A percentile compares a stretch with the other conserved stretches of the same genome.
Conservation (phyloP, 2,888 invertebrate genomes). For the Drosophila kanekoi region DNA sequence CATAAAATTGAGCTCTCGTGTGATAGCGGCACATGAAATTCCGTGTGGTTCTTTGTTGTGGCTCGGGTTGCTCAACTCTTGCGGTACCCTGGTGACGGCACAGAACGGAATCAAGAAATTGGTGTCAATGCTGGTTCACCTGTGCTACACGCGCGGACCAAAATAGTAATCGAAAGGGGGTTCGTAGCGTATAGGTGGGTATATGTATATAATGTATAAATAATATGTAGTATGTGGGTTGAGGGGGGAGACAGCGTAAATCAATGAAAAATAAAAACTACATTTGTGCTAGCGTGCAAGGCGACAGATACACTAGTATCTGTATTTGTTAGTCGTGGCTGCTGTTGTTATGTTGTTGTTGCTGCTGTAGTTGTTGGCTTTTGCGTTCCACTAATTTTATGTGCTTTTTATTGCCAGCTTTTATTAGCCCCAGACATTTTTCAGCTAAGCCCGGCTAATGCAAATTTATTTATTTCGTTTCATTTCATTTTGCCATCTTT, state of each 20-base stretch:
- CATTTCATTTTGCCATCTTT: slow-evolving; percentile 37
- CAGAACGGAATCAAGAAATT: slow-evolving; percentile 22
- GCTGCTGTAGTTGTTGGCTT: not conserved
- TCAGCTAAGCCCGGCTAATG: slow-evolving; percentile 74
- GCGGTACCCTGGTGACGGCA: slow-evolving; percentile 8
- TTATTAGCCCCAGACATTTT: slow-evolving; percentile 77
- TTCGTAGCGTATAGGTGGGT: not conserved
- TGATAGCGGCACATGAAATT: slow-evolving; percentile 8
- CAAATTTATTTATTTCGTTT: slow-evolving; percentile 75
- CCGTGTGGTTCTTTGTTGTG: slow-evolving; percentile 17
- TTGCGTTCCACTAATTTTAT: slow-evolving; percentile 72
- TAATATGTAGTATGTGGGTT: slow-evolving; percentile 50
- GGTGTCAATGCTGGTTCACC: slow-evolving; percentile 64
- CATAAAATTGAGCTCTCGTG: slow-evolving; percentile 13
- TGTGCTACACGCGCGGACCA: slow-evolving; percentile 66
- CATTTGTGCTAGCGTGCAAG: slow-evolving; percentile 38
- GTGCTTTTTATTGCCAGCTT: slow-evolving; percentile 77
- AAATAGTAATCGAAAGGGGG: slow-evolving; percentile 32
- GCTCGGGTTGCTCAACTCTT: slow-evolving; percentile 40
- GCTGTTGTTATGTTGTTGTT: slow-evolving; percentile 2
- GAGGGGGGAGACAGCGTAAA: slow-evolving; percentile 47
- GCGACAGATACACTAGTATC: slow-evolving; percentile 59
- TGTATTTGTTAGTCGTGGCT: slow-evolving; percentile 22
- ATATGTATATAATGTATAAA: slow-evolving; percentile 65
- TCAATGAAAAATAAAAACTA: slow-evolving; percentile 56